Evolutionary conservation across 1,140 invertebrate species (phyloP).

Genomic region (Trichoplusia ni): DNA sequence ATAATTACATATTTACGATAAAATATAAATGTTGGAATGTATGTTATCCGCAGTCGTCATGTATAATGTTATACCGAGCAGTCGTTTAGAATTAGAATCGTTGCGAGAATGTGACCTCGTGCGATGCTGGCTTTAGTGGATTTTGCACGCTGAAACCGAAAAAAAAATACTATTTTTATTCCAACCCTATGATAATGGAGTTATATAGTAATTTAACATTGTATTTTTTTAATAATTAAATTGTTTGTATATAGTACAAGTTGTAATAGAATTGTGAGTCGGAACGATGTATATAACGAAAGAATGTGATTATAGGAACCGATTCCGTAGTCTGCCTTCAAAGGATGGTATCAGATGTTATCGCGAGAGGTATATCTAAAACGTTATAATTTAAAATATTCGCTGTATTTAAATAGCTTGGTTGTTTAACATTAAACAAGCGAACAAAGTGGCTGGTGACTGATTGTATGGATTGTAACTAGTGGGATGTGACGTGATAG

Average conservation of each 20-base stretch:
- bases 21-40: constrained; percentile 51
- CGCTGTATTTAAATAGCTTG: constrained; percentile 76
- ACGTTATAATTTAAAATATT: constrained; percentile 60
- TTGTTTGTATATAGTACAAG: constrained; percentile 82
- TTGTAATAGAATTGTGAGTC: constrained; percentile 70
- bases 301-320: constrained; percentile 53
- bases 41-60: constrained; percentile 48
- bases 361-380: constrained; percentile 47
- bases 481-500: constrained; percentile 31
- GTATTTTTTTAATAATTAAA: constrained; percentile 78
- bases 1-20: constrained; percentile 42
- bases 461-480: constrained; percentile 42
- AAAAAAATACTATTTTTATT: constrained; percentile 75
- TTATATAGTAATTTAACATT: constrained; percentile 74
- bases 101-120: constrained; percentile 59
- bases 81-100: constrained; percentile 53
- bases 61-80: constrained; percentile 52
- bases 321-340: constrained; percentile 50
- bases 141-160: constrained; percentile 75
- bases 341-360: constrained; percentile 42
- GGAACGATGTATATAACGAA: constrained; percentile 72
- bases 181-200: constrained; percentile 76
- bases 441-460: constrained; percentile 69
- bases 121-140: constrained; percentile 72
- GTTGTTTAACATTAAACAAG: constrained; percentile 63